These are phyloP conservation scores for Drepana falcataria DNA, from an alignment of 2,888 invertebrate genomes.

Conservation along the genomic window DNA sequence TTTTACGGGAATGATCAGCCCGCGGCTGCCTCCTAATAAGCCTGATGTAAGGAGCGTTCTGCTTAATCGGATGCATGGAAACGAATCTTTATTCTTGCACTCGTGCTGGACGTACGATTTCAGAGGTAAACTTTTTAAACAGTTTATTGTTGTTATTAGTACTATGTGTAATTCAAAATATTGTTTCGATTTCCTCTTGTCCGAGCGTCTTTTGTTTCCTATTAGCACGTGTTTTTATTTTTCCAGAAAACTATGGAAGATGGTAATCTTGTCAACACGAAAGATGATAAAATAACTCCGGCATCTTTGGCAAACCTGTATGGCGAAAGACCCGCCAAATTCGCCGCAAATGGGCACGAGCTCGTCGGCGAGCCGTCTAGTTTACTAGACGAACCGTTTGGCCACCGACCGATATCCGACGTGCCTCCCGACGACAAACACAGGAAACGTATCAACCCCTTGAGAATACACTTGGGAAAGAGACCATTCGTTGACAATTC, in stretches of 20 bases:
- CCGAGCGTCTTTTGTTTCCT: constrained; percentile 75
- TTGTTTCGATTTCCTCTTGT: constrained; percentile 63
- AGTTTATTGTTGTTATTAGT: constrained; percentile 44
- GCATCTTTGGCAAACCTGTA: constrained; percentile 54
- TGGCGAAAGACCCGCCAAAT: constrained; percentile 56
- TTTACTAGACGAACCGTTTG: constrained; percentile 35
- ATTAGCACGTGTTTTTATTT: constrained; percentile 61
- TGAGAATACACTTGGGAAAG: constrained; percentile 69
- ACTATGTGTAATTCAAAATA: constrained; percentile 49
- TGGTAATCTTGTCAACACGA: constrained; percentile 68
- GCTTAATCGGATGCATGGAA: constrained; percentile 72
- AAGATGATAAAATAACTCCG: constrained; percentile 62
- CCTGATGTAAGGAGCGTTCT: constrained; percentile 73
- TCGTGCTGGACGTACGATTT: constrained; percentile 77
- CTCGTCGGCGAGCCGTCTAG: constrained; percentile 42
- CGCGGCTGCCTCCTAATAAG: constrained; percentile 73
- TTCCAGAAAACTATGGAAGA: constrained; percentile 79
- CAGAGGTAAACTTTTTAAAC: constrained; percentile 55
- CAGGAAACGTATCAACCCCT: constrained; percentile 65
- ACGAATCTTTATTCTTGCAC: constrained; percentile 69
- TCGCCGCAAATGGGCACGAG: constrained; percentile 66
- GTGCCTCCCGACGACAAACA: constrained; percentile 47
- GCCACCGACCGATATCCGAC: constrained; percentile 39
- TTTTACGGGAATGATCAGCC: constrained; percentile 80
- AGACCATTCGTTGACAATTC: constrained; percentile 72